Evolutionary conservation across 2,888 invertebrate species (phyloP), one percentile per base, ranked within the genome.

Genomic region (Petrolisthes manimaculis): DNA sequence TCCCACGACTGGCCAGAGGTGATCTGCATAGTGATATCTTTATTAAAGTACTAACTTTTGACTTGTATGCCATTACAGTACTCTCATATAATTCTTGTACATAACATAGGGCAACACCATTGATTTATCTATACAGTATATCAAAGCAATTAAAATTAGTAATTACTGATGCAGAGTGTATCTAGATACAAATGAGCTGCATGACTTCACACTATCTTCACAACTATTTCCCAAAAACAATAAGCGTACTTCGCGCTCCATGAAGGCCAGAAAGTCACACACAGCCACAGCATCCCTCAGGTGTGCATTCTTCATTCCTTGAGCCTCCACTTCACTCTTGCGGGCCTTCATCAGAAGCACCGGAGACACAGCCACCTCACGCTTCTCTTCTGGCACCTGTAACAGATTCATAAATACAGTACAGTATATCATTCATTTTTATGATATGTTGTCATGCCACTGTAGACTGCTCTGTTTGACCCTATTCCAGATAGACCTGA

Each of bases 311-410:
- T 86, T 90, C 90, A 91, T 91, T 4, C 90, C 96, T 93, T 95
- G 93, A 18, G 96, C 94, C 94, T 99, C 99, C 0, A 95, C 95
- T 0, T 94, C 92, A 93, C 98, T 99, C 93, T 99, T 99, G 24
- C 97, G 94, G 0, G 97, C 95, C 93, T 99, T 99, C 95, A 97
- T 95, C 5, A 96, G 91, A 1, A 95, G 95, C 0, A 98, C 95
- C 0, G 98, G 97, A 0, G 97, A 97, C 56, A 96, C 94, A 92
- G 96, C 95, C 0, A 94, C 94, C 90, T 96, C 92, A 21, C 92
- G 93, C 92, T 95, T 95, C 56, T 94, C 93, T 56, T 93, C 92
- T 0, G 95, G 95, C 77, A 96, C 90, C 94, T 94, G 61, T 8
- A 61, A 1, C 24, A n/a, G 53, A 37, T 3, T 53, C 14, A 5